A percentile compares a stretch with the other conserved stretches of the same genome.
phyloP scores from a whole-genome alignment of 2,113 vertebrate genomes.

The Conger conger region DNA sequence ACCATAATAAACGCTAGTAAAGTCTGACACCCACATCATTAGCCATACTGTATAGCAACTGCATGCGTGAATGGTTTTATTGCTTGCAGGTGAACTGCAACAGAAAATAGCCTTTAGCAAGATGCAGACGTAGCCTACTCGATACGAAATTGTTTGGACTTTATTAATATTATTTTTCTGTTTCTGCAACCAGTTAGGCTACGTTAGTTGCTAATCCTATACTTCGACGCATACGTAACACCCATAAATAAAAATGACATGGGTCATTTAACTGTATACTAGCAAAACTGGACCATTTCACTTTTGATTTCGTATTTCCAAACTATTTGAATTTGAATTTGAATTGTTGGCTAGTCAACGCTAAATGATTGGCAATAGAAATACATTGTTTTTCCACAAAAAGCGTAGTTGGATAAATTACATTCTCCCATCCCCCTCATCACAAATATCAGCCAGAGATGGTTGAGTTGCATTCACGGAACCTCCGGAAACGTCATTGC shows the following conservation, averaged over 20 bases:
- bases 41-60: background rate
- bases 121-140: no score
- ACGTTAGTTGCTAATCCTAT: no score
- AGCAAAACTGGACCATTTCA: no score
- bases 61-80: background rate
- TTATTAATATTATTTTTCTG: no score
- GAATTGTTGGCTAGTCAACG: background rate
- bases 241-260: no score
- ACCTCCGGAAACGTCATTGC: slow-evolving; percentile 55
- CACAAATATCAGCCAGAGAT: background rate
- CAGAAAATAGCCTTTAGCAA: no score
- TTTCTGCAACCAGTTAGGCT: no score
- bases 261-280: no score
- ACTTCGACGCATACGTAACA: no score
- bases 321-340: no score
- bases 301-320: no score
- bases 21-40: background rate
- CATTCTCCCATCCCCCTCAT: background rate
- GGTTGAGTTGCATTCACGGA: slow-evolving; percentile 40
- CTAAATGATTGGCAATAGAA: background rate
- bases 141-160: no score
- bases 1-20: background rate
- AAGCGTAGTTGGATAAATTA: background rate
- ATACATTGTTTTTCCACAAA: background rate
- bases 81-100: background rate